phyloP scores from a whole-genome alignment of 2,888 invertebrate genomes.

The Lutraria lutraria region DNA sequence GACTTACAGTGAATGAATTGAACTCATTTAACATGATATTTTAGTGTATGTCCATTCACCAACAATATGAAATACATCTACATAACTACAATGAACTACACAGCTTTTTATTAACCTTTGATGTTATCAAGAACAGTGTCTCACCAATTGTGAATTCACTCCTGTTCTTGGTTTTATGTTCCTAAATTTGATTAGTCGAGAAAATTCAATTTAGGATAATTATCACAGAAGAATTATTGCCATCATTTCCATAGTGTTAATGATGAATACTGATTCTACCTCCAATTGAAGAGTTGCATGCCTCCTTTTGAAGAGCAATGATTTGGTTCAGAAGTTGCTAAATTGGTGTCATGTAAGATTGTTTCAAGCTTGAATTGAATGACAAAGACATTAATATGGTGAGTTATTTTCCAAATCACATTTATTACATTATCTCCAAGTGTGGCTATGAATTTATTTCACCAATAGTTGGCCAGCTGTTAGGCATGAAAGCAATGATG shows the following conservation, averaged over 20 bases:
- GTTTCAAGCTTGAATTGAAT: neutral
- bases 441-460: no score
- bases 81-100: no score
- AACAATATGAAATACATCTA: neutral
- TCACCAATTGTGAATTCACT: neutral
- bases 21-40: neutral
- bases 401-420: neutral
- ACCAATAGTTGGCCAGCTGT: no score
- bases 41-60: neutral
- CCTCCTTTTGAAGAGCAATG: neutral
- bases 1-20: neutral
- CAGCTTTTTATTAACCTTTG: neutral
- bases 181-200: neutral
- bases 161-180: neutral
- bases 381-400: neutral
- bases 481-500: no score
- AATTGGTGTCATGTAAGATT: neutral
- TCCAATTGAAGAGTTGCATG: neutral
- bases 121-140: neutral
- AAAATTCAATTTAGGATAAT: neutral
- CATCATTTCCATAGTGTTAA: neutral
- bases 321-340: neutral
- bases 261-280: slow-evolving; percentile 7
- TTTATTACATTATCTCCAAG: neutral
- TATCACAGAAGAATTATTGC: neutral